Evolutionary conservation across 2,113 vertebrate genomes (phyloP).

Genomic region (Festucalex cinctus): DNA sequence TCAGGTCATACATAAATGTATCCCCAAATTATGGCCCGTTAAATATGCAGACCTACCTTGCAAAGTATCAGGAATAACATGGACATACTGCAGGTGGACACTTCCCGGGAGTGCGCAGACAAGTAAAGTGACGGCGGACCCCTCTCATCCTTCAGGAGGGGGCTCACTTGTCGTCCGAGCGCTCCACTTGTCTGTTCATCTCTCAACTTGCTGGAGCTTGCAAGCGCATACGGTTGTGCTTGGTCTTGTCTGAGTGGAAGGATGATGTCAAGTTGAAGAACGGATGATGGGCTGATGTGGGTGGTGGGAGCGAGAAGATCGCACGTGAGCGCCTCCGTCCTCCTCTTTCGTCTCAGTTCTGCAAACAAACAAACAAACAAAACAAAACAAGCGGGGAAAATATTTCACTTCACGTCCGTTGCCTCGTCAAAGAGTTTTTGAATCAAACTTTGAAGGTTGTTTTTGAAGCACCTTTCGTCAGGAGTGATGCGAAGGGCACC

Average conservation of each 20-base stretch:
- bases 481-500: slow-evolving; percentile 35
- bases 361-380: slow-evolving; percentile 10
- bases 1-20: slow-evolving; percentile 18
- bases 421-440: too few relatives aligned
- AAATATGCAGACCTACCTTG: slow-evolving; percentile 80
- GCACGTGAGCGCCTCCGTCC: slow-evolving; percentile 39
- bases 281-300: slow-evolving; percentile 55
- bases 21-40: too few relatives aligned
- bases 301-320: slow-evolving; percentile 39
- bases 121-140: slow-evolving; percentile 60
- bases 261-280: slow-evolving; percentile 63
- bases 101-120: slow-evolving; percentile 71
- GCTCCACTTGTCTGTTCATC: slow-evolving; percentile 67
- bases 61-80: slow-evolving; percentile 91
- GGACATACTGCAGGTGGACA: slow-evolving; percentile 79
- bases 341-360: slow-evolving; percentile 46
- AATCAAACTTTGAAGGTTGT: slow-evolving; percentile 41
- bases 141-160: slow-evolving; percentile 72
- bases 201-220: slow-evolving; percentile 63
- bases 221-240: slow-evolving; percentile 27
- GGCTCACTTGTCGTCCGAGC: slow-evolving; percentile 63
- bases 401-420: slow-evolving; percentile 23
- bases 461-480: background rate
- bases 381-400: background rate
- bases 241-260: slow-evolving; percentile 44